Percentiles rank a stretch among this genome's conserved stretches.
Conservation (phyloP, 1,140 invertebrate species). For the Macrostomum lignano region DNA sequence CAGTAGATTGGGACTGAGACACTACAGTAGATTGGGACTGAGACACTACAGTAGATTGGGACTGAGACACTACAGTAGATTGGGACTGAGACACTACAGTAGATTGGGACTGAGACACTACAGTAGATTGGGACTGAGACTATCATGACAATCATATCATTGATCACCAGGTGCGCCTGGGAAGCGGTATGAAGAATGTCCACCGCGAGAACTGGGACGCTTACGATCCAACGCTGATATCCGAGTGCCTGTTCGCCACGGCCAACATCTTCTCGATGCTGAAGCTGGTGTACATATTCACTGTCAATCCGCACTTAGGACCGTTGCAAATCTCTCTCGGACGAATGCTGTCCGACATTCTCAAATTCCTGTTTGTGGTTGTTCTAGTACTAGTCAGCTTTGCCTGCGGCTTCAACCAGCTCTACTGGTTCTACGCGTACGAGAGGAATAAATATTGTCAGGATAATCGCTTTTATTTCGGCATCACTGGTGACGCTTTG, state of each 20-base stretch:
- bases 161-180: not conserved
- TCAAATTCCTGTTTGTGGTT: slow-evolving; percentile 78
- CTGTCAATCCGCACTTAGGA: slow-evolving; percentile 83
- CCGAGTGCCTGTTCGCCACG: slow-evolving; percentile 68
- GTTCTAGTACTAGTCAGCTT: slow-evolving; percentile 85
- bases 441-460: slow-evolving; percentile 57
- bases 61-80: too few relatives aligned
- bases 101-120: too few relatives aligned
- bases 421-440: slow-evolving; percentile 83
- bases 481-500: not conserved
- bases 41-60: too few relatives aligned
- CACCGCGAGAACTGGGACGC: slow-evolving; percentile 57
- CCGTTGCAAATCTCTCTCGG: slow-evolving; percentile 84
- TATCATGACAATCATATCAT: too few relatives aligned
- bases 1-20: too few relatives aligned
- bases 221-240: slow-evolving; percentile 67
- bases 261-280: slow-evolving; percentile 84
- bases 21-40: too few relatives aligned
- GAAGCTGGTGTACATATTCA: slow-evolving; percentile 93
- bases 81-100: too few relatives aligned
- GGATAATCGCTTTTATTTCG: not conserved
- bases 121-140: too few relatives aligned
- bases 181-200: slow-evolving; percentile 33
- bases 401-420: slow-evolving; percentile 68
- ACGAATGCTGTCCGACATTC: slow-evolving; percentile 84